A percentile compares a stretch with the other conserved stretches of the same genome.
phyloP scores from a whole-genome alignment of 2,113 vertebrate genomes.

The Lucifuga dentata region DNA sequence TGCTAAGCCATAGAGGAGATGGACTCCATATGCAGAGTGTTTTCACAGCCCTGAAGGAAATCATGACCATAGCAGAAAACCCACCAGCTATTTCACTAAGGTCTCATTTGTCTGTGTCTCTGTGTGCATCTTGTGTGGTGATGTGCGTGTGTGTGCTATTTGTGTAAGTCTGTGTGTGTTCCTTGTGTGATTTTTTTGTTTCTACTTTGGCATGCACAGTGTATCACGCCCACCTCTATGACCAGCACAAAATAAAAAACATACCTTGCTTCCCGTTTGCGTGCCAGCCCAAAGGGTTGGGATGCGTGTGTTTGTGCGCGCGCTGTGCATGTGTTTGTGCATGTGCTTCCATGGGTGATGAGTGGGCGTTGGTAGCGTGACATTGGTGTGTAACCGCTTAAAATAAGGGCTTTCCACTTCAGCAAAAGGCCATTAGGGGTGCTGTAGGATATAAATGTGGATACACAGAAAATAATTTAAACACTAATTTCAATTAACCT shows the following conservation, averaged over 20 bases:
- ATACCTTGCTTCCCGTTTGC: slow-evolving; percentile 49
- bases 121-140: slow-evolving; percentile 54
- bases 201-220: slow-evolving; percentile 43
- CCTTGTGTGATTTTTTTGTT: slow-evolving; percentile 35
- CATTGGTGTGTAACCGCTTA: slow-evolving; percentile 28
- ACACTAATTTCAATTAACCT: too few species aligned
- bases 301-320: slow-evolving; percentile 7
- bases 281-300: slow-evolving; percentile 8
- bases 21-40: slow-evolving; percentile 80
- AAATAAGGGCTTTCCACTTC: slow-evolving; percentile 50
- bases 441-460: slow-evolving; percentile 20
- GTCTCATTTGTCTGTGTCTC: slow-evolving; percentile 72
- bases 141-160: slow-evolving; percentile 21
- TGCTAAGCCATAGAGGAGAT: slow-evolving; percentile 77
- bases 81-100: slow-evolving; percentile 67
- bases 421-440: slow-evolving; percentile 26
- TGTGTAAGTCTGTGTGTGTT: not conserved
- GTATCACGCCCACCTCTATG: slow-evolving; percentile 53
- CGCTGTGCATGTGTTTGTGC: slow-evolving; percentile 8
- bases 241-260: slow-evolving; percentile 60
- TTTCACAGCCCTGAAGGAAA: slow-evolving; percentile 80
- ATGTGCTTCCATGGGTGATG: slow-evolving; percentile 37
- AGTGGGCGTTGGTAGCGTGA: slow-evolving; percentile 44
- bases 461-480: slow-evolving; percentile 6
- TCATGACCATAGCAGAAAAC: slow-evolving; percentile 76